Evolutionary conservation across 2,888 invertebrate species (phyloP), one percentile per base, ranked within the genome.

Genomic region (Tetrapedia diversipes): DNA sequence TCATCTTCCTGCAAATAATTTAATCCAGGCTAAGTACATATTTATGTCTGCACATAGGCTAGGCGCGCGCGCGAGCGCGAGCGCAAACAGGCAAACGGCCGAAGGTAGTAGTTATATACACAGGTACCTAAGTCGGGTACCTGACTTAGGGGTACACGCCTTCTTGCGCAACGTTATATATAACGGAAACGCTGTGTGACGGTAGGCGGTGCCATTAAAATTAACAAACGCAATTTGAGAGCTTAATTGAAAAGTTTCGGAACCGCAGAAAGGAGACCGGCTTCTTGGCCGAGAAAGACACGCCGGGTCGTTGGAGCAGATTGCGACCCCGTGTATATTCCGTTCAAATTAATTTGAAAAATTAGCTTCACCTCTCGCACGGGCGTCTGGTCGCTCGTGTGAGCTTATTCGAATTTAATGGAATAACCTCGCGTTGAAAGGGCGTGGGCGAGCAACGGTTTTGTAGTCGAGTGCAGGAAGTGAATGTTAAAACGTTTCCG

Each of bases 1-100:
- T 84, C 86, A 87, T 86, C 86, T 86, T 85, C 82, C 78, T 80
- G 78, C 84, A 87, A 86, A 86, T 86, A 86, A 86, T 86, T 86
- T 86, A 86, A 87, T 86, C 86, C 79, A 56, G 72, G 74, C 81
- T 87, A 85, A 86, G 85, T 87, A 86, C 84, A 84, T 84, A 86
- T 87, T 87, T 87, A 86, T 82, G 86, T 84, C 83, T 80, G 78
- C 73, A 82, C 82, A 78, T 82, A 78, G 78, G 77, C 56, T 24
- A n/a, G n/a, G n/a, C n/a, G n/a, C n/a, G n/a, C n/a, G n/a, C n/a
- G n/a, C n/a, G 77, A 70, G 65, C 75, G 61, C 67, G 69, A 63
- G 68, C 49, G 49, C 68, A n/a, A n/a, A n/a, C n/a, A 74, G 57
- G 51, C 37, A 4, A 67, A 66, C 74, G 64, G 75, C 24, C 45